phyloP scores from a whole-genome alignment of 2,797 vertebrate species.

The Clarias platycephalus region DNA sequence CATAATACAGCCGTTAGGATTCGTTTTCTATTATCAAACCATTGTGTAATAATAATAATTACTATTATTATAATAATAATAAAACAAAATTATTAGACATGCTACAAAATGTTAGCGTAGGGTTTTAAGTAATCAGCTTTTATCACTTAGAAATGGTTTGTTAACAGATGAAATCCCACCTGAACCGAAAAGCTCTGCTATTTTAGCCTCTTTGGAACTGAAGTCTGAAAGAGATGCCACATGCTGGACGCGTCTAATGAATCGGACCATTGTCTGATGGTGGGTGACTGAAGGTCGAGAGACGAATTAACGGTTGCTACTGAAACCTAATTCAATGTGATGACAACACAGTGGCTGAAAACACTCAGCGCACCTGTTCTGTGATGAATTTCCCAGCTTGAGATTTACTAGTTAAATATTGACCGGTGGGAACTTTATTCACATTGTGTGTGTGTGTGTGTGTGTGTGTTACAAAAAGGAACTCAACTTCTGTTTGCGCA shows the following conservation, averaged over 20 bases:
- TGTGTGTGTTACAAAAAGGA: slow-evolving; percentile 14
- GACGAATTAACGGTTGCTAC: background rate
- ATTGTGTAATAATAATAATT: background rate
- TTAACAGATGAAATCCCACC: background rate
- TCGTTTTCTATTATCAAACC: background rate
- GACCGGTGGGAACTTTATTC: slow-evolving; percentile 38
- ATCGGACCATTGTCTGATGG: slow-evolving; percentile 45
- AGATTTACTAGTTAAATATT: slow-evolving; percentile 69
- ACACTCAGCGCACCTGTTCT: slow-evolving; percentile 43
- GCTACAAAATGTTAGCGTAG: no score
- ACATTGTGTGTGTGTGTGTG: slow-evolving; percentile 35
- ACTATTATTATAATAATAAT: no score
- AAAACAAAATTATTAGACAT: no score
- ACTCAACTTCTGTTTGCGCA: slow-evolving; percentile 17
- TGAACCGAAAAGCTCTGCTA: background rate
- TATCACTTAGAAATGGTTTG: background rate
- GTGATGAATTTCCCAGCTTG: slow-evolving; percentile 53
- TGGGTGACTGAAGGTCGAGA: slow-evolving; percentile 16
- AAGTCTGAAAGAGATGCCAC: background rate
- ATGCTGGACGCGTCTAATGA: slow-evolving; percentile 28
- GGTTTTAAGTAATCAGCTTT: background rate
- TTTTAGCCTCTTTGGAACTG: background rate
- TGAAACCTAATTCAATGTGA: slow-evolving; percentile 8
- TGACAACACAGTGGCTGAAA: slow-evolving; percentile 6
- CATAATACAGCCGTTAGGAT: background rate